Evolutionary conservation across 2,888 invertebrate genomes (phyloP).

Genomic region (Podabrus alpinus): DNA sequence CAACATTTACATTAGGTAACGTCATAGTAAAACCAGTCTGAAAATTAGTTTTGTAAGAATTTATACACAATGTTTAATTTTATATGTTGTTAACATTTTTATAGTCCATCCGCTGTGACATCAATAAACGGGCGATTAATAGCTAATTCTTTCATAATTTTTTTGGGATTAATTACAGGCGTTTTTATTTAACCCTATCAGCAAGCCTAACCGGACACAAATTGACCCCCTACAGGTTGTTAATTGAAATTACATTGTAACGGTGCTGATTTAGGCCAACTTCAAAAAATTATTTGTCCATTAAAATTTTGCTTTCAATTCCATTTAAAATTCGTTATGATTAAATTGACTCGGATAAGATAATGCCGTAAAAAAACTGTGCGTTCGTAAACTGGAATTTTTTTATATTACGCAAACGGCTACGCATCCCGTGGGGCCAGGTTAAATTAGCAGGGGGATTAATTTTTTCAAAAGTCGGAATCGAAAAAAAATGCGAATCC

Average conservation of each 20-base stretch:
- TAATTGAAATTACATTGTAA: background rate
- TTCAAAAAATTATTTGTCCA: too few relatives aligned
- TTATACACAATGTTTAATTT: conserved; percentile 5
- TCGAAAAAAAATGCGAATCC: too few relatives aligned
- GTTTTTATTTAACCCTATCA: too few relatives aligned
- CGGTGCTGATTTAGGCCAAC: background rate
- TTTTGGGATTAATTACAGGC: too few relatives aligned
- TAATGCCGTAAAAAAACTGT: too few relatives aligned
- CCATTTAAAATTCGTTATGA: too few relatives aligned
- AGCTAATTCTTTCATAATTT: background rate
- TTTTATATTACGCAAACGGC: too few relatives aligned
- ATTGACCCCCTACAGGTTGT: background rate
- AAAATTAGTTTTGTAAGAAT: conserved; percentile 9
- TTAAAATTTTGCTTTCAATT: too few relatives aligned
- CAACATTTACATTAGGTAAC: conserved; percentile 10
- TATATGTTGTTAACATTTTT: conserved; percentile 1
- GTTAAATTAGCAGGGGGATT: background rate
- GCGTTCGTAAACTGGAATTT: too few relatives aligned
- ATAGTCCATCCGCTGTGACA: background rate
- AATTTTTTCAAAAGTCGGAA: too few relatives aligned
- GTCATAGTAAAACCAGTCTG: conserved; percentile 9
- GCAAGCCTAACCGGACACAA: too few relatives aligned
- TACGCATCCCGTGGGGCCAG: background rate
- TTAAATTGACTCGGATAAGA: too few relatives aligned
- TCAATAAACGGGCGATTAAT: conserved; percentile 1